Evolutionary conservation across 2,888 invertebrate species (phyloP).

Genomic region (Shargacucullia verbasci): DNA sequence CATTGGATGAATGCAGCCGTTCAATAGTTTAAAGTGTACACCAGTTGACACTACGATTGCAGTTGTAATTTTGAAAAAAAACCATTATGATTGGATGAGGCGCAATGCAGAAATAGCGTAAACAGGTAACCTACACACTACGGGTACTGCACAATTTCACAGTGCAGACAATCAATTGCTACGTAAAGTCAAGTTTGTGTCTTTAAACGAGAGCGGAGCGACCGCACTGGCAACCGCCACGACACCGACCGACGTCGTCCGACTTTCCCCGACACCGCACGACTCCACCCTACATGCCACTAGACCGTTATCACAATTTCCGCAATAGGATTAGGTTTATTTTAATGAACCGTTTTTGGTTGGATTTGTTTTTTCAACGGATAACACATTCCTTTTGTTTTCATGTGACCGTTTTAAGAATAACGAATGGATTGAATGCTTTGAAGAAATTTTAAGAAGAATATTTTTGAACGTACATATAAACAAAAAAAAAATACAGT

Average conservation of each 20-base stretch:
- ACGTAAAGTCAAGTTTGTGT: constrained; percentile 15
- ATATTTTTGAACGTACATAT: too few species aligned
- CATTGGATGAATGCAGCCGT: too few species aligned
- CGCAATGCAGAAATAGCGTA: too few species aligned
- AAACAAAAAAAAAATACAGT: too few species aligned
- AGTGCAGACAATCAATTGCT: background rate
- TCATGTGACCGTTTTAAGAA: constrained; percentile 14
- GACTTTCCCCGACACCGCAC: constrained; percentile 19
- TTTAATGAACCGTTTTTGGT: constrained; percentile 51
- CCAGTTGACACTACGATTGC: too few species aligned
- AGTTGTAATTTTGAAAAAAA: too few species aligned
- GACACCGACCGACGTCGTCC: constrained; percentile 11
- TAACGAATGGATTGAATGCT: constrained; percentile 8
- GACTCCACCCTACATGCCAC: constrained; percentile 37
- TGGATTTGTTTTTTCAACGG: constrained; percentile 47
- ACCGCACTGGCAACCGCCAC: constrained; percentile 9
- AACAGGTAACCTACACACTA: too few species aligned
- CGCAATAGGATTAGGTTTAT: constrained; percentile 60
- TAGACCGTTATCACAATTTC: constrained; percentile 55
- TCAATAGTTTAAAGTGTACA: too few species aligned
- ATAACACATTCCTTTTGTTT: constrained; percentile 38
- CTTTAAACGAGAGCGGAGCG: constrained; percentile 7
- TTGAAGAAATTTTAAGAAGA: too few species aligned
- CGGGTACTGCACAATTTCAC: too few species aligned
- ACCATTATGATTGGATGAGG: too few species aligned